These are phyloP conservation scores for Ericerus pela DNA, from an alignment of 1,140 invertebrate species.

Conservation along the genomic window DNA sequence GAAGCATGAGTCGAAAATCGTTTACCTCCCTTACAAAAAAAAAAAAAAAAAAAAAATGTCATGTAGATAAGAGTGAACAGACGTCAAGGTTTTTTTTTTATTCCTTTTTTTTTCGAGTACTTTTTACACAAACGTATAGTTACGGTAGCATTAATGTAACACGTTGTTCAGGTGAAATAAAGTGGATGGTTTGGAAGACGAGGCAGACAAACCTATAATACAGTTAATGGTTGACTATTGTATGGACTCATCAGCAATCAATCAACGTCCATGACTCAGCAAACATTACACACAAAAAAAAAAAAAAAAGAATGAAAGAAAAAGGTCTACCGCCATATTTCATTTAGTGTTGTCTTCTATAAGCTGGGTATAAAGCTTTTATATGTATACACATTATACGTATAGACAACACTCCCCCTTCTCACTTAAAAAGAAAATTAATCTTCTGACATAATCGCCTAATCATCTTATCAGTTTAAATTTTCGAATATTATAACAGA, in stretches of 20 bases:
- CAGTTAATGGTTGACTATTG: constrained; percentile 9
- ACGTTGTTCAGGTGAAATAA: constrained; percentile 11
- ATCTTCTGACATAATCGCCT: constrained; percentile 11
- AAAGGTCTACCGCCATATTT: constrained; percentile 12
- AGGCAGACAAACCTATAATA: constrained; percentile 8
- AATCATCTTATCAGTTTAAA: constrained; percentile 11
- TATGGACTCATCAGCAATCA: constrained; percentile 11
- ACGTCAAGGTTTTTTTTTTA: constrained; percentile 4
- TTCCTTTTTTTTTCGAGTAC: too few relatives aligned
- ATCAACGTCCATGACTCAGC: constrained; percentile 11
- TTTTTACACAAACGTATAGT: background rate
- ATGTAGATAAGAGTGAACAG: constrained; percentile 8
- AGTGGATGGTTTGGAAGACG: constrained; percentile 1
- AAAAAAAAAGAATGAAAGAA: too few relatives aligned
- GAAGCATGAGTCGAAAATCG: too few relatives aligned
- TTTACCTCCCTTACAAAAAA: too few relatives aligned
- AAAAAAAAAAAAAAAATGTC: constrained; percentile 10
- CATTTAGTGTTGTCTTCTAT: constrained; percentile 2
- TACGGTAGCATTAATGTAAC: constrained; percentile 11
- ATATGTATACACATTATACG: too few relatives aligned
- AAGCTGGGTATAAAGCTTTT: too few relatives aligned
- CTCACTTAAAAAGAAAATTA: constrained; percentile 7
- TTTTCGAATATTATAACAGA: constrained; percentile 9
- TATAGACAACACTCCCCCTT: background rate
- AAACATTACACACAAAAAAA: too few relatives aligned